Evolutionary conservation across 1,140 invertebrate genomes (phyloP), one percentile per base, ranked within the genome.

Genomic region (Platyscapa corneri): DNA sequence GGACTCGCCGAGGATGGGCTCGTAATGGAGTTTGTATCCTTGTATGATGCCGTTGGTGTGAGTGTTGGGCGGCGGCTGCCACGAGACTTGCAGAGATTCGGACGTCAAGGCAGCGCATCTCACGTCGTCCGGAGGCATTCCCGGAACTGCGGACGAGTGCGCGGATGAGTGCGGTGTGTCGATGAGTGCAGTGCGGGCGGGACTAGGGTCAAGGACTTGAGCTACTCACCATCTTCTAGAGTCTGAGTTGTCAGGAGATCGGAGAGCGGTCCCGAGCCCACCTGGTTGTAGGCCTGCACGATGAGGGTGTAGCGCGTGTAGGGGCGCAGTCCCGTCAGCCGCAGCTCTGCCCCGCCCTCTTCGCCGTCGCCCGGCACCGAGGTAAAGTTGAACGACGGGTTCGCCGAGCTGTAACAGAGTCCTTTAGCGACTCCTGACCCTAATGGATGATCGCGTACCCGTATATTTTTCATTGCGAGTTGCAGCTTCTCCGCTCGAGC

Each of bases 221-320:
- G 8, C 3, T 23, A 82, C 75, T 94, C 90, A 97, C 96, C 96
- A 91, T 97, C 97, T 92, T 97, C 96, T 90, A 97, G 93, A n/a
- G 97, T 97, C 89, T 97, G 96, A 0, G 96, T 96, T 0, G 95
- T 94, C 0, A 96, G 94, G 67, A 96, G 95, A 76, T 97, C 95
- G 0, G 96, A 97, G 0, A 96, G 92, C 6, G 97, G 97, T 42
- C 97, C 97, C 3, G 95, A 94, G 20, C 97, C 97, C 76, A 97
- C 95, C 89, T 96, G 95, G 93, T 98, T 98, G 91, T 97, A 98
- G 1, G 97, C 97, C 91, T 97, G 97, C 65, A 97, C 96, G 49
- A 97, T 95, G 23, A 98, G 94, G 5, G 95, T 95, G 89, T 98
- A 98, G 82, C 96, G 94, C 0, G 97, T 97, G 89, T 96, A 97